These are phyloP conservation scores for Rhinichthys klamathensis DNA, from an alignment of 2,113 vertebrate species.

Conservation along the genomic window DNA sequence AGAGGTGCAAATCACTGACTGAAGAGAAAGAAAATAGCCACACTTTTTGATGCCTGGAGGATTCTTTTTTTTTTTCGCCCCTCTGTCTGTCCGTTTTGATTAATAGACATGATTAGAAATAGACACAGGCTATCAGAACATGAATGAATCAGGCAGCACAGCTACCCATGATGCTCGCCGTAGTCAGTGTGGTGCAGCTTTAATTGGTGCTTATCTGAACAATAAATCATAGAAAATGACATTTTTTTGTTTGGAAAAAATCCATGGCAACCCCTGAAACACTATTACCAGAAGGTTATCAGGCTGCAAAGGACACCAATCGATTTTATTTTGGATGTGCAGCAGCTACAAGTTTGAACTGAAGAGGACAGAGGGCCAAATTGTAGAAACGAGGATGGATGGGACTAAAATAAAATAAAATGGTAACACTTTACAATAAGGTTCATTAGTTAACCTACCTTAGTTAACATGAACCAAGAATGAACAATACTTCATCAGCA, in stretches of 20 bases:
- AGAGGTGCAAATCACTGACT: constrained; percentile 24
- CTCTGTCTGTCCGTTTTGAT: constrained; percentile 18
- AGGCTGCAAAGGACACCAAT: constrained; percentile 35
- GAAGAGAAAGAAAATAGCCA: constrained; percentile 29
- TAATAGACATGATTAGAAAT: constrained; percentile 42
- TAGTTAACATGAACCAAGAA: no score
- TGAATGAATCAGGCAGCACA: constrained; percentile 18
- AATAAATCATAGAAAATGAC: constrained; percentile 44
- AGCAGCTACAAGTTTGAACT: neutral
- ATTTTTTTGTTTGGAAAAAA: constrained; percentile 32
- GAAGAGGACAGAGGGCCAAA: neutral
- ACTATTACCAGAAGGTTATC: constrained; percentile 49
- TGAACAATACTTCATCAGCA: no score
- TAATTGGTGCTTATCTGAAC: constrained; percentile 39
- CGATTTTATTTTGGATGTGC: constrained; percentile 28
- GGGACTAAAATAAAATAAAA: neutral
- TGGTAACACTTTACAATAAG: no score
- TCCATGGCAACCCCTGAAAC: constrained; percentile 38
- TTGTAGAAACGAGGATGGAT: constrained; percentile 10
- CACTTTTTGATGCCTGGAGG: constrained; percentile 7
- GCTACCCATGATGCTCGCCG: constrained; percentile 24
- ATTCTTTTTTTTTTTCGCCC: neutral
- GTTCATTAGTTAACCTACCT: no score
- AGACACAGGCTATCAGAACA: constrained; percentile 18
- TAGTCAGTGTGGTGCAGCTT: constrained; percentile 4